A percentile compares a stretch with the other conserved stretches of the same genome.
These are phyloP conservation scores for Chaitophorus viminalis DNA, from an alignment of 2,888 invertebrate genomes.

Conservation along the genomic window DNA sequence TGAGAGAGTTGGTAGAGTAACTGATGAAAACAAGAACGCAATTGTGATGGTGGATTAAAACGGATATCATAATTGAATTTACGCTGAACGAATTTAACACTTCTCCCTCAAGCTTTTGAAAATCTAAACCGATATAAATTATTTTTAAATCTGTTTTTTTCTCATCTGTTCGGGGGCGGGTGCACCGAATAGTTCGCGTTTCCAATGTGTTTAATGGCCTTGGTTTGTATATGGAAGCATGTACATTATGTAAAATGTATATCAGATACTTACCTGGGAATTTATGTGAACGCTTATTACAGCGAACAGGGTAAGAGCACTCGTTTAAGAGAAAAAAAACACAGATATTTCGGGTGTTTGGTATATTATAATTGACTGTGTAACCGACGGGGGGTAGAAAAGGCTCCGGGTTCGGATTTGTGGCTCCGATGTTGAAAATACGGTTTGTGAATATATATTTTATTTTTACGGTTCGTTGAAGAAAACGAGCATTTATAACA, in stretches of 20 bases:
- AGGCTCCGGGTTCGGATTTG: slow-evolving; percentile 52
- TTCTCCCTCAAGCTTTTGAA: background rate
- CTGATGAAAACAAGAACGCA: background rate
- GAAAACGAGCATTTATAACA: slow-evolving; percentile 55
- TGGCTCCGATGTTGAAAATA: slow-evolving; percentile 58
- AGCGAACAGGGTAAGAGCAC: slow-evolving; percentile 7
- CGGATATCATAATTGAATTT: slow-evolving; percentile 25
- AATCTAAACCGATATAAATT: slow-evolving; percentile 30
- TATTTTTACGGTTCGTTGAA: slow-evolving; percentile 61
- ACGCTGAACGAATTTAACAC: background rate
- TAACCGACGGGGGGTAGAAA: slow-evolving; percentile 35
- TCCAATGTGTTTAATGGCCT: slow-evolving; percentile 45
- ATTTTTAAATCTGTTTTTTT: slow-evolving; percentile 54
- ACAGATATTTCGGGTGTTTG: slow-evolving; percentile 52
- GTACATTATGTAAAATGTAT: slow-evolving; percentile 27
- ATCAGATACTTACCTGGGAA: slow-evolving; percentile 56
- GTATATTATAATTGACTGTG: slow-evolving; percentile 58
- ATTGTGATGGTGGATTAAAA: background rate
- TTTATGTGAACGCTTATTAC: slow-evolving; percentile 59
- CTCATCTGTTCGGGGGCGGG: background rate
- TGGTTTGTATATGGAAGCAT: slow-evolving; percentile 3
- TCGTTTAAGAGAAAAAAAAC: slow-evolving; percentile 37
- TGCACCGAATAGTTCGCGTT: background rate
- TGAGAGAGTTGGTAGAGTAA: too few species aligned
- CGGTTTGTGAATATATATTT: slow-evolving; percentile 49